A percentile compares a stretch with the other conserved stretches of the same genome.
Evolutionary conservation across 35 echinoderm and acorn worm genomes (phyloP).

Genomic region (Stichopus chloronotus): DNA sequence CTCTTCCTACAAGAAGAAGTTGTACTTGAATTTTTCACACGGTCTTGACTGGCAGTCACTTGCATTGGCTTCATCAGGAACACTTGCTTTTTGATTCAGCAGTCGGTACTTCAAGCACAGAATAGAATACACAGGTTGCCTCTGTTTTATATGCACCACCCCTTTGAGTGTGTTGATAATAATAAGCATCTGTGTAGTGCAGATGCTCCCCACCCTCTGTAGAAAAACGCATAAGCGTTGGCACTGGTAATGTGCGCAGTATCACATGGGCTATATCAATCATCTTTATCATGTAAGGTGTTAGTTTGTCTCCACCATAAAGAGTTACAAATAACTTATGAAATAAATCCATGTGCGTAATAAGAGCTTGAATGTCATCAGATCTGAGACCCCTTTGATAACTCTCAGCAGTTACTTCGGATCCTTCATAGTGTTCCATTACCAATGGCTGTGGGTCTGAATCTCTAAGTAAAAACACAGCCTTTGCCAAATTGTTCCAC

Average conservation of each 20-base stretch:
- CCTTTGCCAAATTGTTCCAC: background rate
- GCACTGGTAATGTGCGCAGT: background rate
- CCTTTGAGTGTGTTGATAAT: conserved; percentile 17
- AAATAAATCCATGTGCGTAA: conserved; percentile 27
- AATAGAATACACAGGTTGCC: background rate
- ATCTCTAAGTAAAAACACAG: background rate
- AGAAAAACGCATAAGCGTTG: conserved; percentile 28
- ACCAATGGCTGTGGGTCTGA: background rate
- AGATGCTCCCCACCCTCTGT: conserved; percentile 41
- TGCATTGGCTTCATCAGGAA: no score
- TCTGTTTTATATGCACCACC: background rate
- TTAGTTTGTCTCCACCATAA: conserved; percentile 36
- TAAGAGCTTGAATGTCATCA: background rate
- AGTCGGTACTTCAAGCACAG: conserved; percentile 7
- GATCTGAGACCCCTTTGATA: conserved; percentile 34
- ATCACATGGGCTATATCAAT: background rate
- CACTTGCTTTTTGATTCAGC: background rate
- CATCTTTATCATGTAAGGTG: conserved; percentile 38
- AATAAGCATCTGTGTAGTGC: background rate
- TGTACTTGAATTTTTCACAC: no score
- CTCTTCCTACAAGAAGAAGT: background rate
- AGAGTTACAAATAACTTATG: conserved; percentile 44
- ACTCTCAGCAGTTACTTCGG: no score
- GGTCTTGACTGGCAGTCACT: background rate
- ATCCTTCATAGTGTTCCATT: no score